Base-by-base conservation (phyloP, 2,888 invertebrate genomes). In the Xylota sylvarum region DNA sequence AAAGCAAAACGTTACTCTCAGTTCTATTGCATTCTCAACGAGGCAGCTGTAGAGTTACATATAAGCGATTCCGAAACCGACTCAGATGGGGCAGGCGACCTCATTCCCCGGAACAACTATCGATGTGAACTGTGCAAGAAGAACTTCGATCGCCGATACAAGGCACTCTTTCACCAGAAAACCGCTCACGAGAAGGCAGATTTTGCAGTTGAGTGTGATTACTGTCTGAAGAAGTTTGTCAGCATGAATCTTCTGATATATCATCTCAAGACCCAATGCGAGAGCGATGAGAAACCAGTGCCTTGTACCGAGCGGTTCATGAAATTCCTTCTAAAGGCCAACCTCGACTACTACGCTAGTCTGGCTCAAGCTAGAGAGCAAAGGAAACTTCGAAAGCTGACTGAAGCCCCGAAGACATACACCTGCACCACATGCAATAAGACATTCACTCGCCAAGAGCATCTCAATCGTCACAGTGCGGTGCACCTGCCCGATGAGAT, bases 241-340 rank as follows among this genome's bases (percentile, higher is more conserved):
- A 81, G 88, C 27, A 65, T 88, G 58, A 85, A 88, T 46, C 81
- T 88, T 4, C 60, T 88, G 0, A 88, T 88, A 27, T 79, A 88
- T 19, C 88, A 88, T 37, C 52, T 88, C n/a, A 88, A 88, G 67
- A 88, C 88, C 0, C 88, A 88, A n/a, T 88, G 88, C 46, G 88
- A 88, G 40, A 86, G 79, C 48, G 88, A 88, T 32, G 88, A 88
- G 14, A 85, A 84, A 32, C 88, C 88, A 37, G 86, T 88, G 2
- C 78, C 87, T 0, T 88, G 88, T 37, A 83, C 88, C 1, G 88
- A 88, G 37, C 83, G 88, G 0, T 88, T 88, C 37, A 87, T 85
- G 72, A 87, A 88, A 55, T 86, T 84, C 5, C 80, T 88, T 7
- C 60, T 88, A 4, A 83, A 84, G 30, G 86, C 84, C n/a, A 88